Base-by-base conservation (phyloP, 2,797 vertebrate genomes). In the Gallinago solitaria region DNA sequence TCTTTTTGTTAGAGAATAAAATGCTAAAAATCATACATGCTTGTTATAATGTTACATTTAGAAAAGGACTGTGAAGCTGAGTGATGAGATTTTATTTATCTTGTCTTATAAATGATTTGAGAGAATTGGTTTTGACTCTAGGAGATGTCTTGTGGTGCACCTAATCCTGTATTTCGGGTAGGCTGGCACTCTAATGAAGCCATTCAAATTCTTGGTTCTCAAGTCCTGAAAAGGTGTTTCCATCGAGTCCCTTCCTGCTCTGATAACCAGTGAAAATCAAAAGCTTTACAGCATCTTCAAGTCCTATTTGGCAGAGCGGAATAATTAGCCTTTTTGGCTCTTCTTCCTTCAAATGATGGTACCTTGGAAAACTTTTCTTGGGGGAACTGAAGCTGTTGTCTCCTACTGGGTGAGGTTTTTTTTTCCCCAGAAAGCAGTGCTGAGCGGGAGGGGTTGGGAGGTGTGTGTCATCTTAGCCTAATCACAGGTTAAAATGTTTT, bases 401-500 rank as follows among this genome's bases (percentile, higher is more conserved):
- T 67, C 19, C 21, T 39, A 0, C 11, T 47, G 43, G 65, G 27
- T 71, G 69, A 51, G 33, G 9, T 65, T 87, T 69, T 50, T 69
- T 50, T 48, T 41, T 64, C 47, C 33, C 41, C 54, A 76, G 45
- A 65, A 70, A 27, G 14, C 23, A 53, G 39, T 5, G 32, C 41
- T 54, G 78, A 43, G 64, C n/a, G 7, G 19, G 68, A 37, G 41
- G 54, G 30, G 16, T 6, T 41, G 64, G 82, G 89, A 71, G 25
- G 70, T 3, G 5, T 37, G 63, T n/a, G 33, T 43, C 43, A 30
- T 6, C 24, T 35, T 10, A 32, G 30, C 12, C 16, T 51, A 23
- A 35, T 0, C 1, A 23, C 30, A n/a, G 41, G 41, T 60, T 50
- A 32, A 51, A 25, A 54, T 2, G 0, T 56, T 41, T 50, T 17